Evolutionary conservation across 2,797 vertebrate genomes (phyloP).

Genomic region (Lycodopsis pacificus): DNA sequence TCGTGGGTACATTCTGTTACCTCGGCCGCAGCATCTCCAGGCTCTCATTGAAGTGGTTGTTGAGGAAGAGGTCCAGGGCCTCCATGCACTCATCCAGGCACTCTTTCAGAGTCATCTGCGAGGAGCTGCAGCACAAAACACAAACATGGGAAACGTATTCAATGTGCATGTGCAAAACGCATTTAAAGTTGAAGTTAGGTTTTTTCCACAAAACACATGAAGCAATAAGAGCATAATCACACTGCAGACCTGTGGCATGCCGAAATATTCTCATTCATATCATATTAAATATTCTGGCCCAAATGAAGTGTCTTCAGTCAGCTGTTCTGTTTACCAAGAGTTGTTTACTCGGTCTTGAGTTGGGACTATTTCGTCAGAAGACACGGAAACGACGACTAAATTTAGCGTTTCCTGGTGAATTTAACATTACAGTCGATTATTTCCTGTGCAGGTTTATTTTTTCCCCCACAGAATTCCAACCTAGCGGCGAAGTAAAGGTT

Average conservation of each 20-base stretch:
- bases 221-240: not conserved
- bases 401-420: not conserved
- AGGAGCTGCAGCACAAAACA: constrained; percentile 64
- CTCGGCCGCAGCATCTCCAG: constrained; percentile 85
- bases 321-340: not conserved
- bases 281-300: not conserved
- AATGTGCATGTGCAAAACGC: not conserved
- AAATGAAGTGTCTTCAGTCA: not conserved
- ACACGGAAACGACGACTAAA: constrained; percentile 7
- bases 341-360: no score
- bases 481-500: no score
- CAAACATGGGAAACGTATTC: not conserved
- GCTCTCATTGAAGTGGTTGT: constrained; percentile 89
- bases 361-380: not conserved
- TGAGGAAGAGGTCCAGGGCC: constrained; percentile 88
- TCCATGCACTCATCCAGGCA: constrained; percentile 88
- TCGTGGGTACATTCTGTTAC: constrained; percentile 63
- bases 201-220: constrained; percentile 1
- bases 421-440: not conserved
- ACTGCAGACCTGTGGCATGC: not conserved
- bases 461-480: not conserved
- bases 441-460: not conserved
- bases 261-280: not conserved
- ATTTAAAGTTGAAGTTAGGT: not conserved
- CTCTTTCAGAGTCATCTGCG: constrained; percentile 78